Percentiles rank a stretch among this genome's conserved stretches.
These are phyloP conservation scores for Erannis defoliaria DNA, from an alignment of 2,888 invertebrate genomes.

Conservation along the genomic window DNA sequence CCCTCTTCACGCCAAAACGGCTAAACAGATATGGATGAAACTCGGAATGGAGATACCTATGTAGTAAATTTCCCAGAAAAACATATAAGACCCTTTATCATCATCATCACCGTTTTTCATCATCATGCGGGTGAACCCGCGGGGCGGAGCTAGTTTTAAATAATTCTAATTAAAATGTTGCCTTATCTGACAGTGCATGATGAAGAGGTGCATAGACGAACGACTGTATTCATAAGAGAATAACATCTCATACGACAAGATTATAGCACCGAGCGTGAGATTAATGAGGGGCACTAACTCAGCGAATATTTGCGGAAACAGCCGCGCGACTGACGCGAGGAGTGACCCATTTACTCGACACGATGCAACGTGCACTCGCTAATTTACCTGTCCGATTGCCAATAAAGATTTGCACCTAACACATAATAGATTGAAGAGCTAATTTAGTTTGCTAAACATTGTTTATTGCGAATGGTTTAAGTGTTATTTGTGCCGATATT, in stretches of 20 bases:
- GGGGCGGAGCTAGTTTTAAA: no score
- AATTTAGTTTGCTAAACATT: conserved; percentile 8
- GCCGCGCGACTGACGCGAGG: conserved; percentile 43
- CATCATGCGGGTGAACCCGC: no score
- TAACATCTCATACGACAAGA: conserved; percentile 18
- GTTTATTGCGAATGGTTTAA: conserved; percentile 16
- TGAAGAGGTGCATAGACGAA: background rate
- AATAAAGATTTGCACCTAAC: conserved; percentile 19
- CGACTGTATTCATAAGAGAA: conserved; percentile 7
- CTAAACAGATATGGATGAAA: no score
- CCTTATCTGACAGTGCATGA: background rate
- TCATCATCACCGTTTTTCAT: no score
- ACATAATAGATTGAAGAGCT: conserved; percentile 9
- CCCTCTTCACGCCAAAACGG: no score
- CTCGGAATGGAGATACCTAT: no score
- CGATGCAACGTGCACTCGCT: conserved; percentile 43
- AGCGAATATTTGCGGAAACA: conserved; percentile 52
- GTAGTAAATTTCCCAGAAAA: no score
- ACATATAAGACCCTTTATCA: no score
- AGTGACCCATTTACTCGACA: conserved; percentile 56
- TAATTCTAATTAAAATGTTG: background rate
- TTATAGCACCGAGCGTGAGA: conserved; percentile 16
- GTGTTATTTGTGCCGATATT: conserved; percentile 3
- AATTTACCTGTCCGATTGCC: conserved; percentile 35
- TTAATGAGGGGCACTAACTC: conserved; percentile 45